These are phyloP conservation scores for Cacoxenus indagator DNA, from an alignment of 2,888 invertebrate species.

Conservation along the genomic window DNA sequence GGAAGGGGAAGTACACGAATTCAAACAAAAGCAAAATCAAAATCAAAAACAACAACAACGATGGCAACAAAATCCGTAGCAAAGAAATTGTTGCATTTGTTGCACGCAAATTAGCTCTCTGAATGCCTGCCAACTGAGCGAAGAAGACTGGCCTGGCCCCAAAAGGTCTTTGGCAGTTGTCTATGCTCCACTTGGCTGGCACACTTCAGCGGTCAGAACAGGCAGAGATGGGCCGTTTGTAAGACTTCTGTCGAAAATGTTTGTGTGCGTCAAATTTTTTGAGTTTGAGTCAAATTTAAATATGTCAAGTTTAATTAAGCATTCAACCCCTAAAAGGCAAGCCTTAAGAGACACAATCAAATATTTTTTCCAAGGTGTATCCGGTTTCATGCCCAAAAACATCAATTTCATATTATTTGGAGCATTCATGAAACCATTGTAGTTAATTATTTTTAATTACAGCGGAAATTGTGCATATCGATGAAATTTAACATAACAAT, in stretches of 20 bases:
- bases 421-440: background rate
- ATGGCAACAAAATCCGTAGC: background rate
- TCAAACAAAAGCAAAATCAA: background rate
- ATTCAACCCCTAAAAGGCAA: conserved; percentile 6
- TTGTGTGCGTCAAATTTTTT: too few relatives aligned
- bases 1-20: background rate
- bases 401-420: background rate
- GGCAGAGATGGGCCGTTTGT: too few relatives aligned
- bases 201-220: background rate
- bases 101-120: background rate
- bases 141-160: background rate
- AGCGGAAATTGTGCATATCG: conserved; percentile 14
- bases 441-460: conserved; percentile 15
- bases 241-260: too few relatives aligned
- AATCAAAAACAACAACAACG: conserved; percentile 5
- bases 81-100: background rate
- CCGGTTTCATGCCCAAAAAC: background rate
- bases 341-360: background rate
- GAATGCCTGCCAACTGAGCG: background rate
- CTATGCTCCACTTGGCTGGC: conserved; percentile 18
- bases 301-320: conserved; percentile 19
- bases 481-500: background rate
- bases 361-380: conserved; percentile 5
- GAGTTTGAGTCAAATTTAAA: too few relatives aligned
- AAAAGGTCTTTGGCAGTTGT: conserved; percentile 1